These are phyloP conservation scores for Falco biarmicus DNA, from an alignment of 2,797 vertebrate species.

Conservation along the genomic window DNA sequence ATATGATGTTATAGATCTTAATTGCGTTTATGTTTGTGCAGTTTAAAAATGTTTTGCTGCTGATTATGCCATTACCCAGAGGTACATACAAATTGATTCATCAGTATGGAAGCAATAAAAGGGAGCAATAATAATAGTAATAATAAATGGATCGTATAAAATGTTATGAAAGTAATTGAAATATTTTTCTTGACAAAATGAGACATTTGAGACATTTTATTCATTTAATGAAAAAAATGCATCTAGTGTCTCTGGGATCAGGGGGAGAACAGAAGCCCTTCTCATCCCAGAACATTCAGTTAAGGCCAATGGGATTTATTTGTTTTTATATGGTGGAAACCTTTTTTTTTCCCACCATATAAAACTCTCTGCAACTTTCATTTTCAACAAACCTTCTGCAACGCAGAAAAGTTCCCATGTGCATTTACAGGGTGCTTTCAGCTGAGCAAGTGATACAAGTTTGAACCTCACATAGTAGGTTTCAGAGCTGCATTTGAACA, in stretches of 20 bases:
- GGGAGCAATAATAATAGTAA: not conserved
- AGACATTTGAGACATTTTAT: not conserved
- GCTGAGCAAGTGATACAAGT: fast-evolving
- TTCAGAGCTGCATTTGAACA: not conserved
- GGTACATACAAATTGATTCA: not conserved
- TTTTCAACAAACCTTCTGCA: not conserved
- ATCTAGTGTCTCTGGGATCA: not conserved
- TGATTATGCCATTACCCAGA: not conserved
- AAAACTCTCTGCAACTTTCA: not conserved
- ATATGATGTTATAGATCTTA: not conserved
- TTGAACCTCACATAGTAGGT: fast-evolving
- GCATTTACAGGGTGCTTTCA: not conserved
- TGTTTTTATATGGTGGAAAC: not conserved
- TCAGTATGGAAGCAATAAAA: not conserved
- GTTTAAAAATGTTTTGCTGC: not conserved
- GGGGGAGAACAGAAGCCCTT: not conserved
- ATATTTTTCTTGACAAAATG: not conserved
- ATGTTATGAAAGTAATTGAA: not conserved
- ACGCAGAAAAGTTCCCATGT: not conserved
- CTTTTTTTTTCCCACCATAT: not conserved
- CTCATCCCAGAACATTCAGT: not conserved
- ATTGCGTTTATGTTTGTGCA: not conserved
- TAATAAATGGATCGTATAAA: not conserved
- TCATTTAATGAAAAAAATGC: not conserved
- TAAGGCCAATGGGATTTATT: not conserved